These are phyloP conservation scores for Todus mexicanus DNA, from an alignment of 2,797 vertebrate species.

Conservation along the genomic window DNA sequence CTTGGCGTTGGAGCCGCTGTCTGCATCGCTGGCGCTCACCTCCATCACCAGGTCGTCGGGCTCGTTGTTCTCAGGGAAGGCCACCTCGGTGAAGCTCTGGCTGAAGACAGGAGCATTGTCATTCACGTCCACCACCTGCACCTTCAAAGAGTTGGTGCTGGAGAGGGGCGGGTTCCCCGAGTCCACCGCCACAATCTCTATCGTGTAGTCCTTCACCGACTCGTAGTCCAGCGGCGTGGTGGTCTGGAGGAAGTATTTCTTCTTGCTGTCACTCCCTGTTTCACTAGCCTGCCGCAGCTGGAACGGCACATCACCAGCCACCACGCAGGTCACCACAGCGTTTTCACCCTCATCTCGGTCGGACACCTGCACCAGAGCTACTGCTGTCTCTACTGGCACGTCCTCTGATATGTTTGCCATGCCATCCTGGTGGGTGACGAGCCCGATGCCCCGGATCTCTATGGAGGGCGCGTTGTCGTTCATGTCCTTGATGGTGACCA, in stretches of 20 bases:
- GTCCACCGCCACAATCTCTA: constrained; percentile 95
- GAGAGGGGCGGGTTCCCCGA: constrained; percentile 95
- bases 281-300: constrained; percentile 92
- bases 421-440: constrained; percentile 91
- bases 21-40: constrained; percentile 87
- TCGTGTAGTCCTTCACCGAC: constrained; percentile 88
- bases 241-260: constrained; percentile 96
- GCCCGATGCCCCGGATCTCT: constrained; percentile 93
- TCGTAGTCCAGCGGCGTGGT: constrained; percentile 93
- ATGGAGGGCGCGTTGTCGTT: constrained; percentile 93
- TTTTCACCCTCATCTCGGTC: constrained; percentile 96
- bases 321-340: constrained; percentile 93
- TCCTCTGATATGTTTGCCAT: constrained; percentile 97
- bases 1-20: constrained; percentile 91
- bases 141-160: constrained; percentile 94
- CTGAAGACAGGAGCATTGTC: constrained; percentile 92
- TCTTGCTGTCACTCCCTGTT: constrained; percentile 89
- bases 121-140: constrained; percentile 93
- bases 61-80: constrained; percentile 90
- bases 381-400: constrained; percentile 89
- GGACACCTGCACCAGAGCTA: constrained; percentile 94
- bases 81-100: constrained; percentile 84
- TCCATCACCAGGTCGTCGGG: constrained; percentile 86
- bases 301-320: constrained; percentile 93
- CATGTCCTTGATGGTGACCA: constrained; percentile 88